Conservation (phyloP, 2,113 vertebrate species). For the Albula goreensis region DNA sequence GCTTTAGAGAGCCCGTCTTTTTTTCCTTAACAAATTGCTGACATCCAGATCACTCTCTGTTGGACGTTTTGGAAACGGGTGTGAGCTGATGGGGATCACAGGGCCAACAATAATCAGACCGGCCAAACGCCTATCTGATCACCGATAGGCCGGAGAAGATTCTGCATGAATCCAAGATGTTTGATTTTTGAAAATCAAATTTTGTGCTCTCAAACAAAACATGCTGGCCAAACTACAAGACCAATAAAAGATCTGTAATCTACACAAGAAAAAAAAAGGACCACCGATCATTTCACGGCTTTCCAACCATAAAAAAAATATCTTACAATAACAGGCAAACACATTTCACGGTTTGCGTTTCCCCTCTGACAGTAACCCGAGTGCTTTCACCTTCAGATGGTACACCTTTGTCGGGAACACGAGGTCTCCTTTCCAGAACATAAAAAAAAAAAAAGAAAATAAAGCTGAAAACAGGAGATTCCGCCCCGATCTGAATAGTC, state of each 20-base stretch:
- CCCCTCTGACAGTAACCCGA: not conserved
- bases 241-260: not conserved
- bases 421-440: not conserved
- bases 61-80: not conserved
- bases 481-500: not conserved
- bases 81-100: not conserved
- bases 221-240: not conserved
- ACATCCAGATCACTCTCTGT: not conserved
- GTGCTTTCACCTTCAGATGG: conserved; percentile 16
- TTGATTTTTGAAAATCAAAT: conserved; percentile 9
- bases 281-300: conserved; percentile 6
- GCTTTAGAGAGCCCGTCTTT: not conserved
- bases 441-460: not conserved
- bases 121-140: not conserved
- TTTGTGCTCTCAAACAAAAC: not conserved
- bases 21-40: not conserved
- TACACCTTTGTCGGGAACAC: not conserved
- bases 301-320: conserved; percentile 2
- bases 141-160: not conserved
- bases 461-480: not conserved
- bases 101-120: not conserved
- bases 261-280: not conserved
- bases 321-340: conserved; percentile 3
- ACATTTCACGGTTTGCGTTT: not conserved
- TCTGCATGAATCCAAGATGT: not conserved